A percentile compares a stretch with the other conserved stretches of the same genome.
Conservation (phyloP, 2,113 vertebrate species). For the Podarcis muralis region DNA sequence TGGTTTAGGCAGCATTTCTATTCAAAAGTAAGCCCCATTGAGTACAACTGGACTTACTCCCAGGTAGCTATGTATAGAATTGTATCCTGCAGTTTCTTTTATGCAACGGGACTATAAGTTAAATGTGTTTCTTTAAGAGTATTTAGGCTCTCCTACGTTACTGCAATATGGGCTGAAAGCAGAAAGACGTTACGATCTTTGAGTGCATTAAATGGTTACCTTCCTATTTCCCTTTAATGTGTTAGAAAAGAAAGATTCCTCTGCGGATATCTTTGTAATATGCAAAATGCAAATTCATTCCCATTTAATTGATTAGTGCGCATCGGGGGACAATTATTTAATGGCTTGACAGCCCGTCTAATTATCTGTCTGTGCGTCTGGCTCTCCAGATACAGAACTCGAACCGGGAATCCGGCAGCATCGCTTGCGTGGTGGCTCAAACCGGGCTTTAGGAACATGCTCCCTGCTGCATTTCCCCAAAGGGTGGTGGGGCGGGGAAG, state of each 20-base stretch:
- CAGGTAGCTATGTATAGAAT: not conserved
- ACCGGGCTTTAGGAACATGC: constrained; percentile 1
- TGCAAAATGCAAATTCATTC: not conserved
- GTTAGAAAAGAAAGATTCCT: no score
- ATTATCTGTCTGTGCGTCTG: not conserved
- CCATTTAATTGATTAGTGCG: not conserved
- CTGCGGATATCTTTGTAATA: not conserved
- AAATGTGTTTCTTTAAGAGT: not conserved
- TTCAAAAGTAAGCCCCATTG: not conserved
- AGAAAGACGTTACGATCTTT: not conserved
- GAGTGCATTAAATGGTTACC: no score
- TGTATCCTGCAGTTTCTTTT: not conserved
- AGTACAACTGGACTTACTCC: not conserved
- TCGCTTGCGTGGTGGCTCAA: not conserved
- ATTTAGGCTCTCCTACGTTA: not conserved
- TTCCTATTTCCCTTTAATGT: not conserved
- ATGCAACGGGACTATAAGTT: not conserved
- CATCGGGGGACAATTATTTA: no score
- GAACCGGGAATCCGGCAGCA: constrained; percentile 51
- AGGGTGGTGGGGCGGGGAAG: not conserved
- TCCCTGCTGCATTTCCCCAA: constrained; percentile 25
- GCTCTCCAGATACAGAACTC: constrained; percentile 24
- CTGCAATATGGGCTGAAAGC: not conserved
- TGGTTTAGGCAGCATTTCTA: no score
- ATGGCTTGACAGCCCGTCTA: not conserved